Base-by-base conservation (phyloP, 92 coral and sea anemone genomes). In the Epizoanthus fatuus region DNA sequence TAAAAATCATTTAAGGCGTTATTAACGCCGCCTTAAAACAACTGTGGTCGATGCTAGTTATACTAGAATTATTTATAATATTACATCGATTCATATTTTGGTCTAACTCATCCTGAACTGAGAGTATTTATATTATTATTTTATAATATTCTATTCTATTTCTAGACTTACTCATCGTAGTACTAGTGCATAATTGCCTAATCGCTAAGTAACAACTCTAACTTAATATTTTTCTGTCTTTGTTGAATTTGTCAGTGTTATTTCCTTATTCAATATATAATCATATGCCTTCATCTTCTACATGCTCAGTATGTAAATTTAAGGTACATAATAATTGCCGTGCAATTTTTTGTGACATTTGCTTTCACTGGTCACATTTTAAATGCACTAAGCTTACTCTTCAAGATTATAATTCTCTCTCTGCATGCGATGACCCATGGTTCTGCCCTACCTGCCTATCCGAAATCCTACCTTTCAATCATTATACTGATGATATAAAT, bases 321-420 rank as follows among this genome's bases (percentile, higher is more conserved):
- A 66, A 54, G 78, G 88, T 84, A 72, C 88, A 73, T 73, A 84
- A 63, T 74, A 73, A 84, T 81, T 78, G 69, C 88, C 67, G 58
- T 58, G 88, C 82, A 72, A 84, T 84, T 74, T 84, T 84, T 63
- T 84, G 88, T 74, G 77, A 84, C 77, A 60, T 72, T 57, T 84
- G 88, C 80, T 80, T 32, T 76, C 80, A 74, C 69, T 85, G 84
- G 89, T 74, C 89, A 85, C 89, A 85, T 85, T 84, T 85, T 67
- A 75, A 85, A 76, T 75, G 89, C 71, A 63, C 89, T n/a, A 80
- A 80, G 72, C 76, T 85, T 45, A 74, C 76, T 64, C 84, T 74
- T 85, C 72, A 54, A 74, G 78, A 85, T 74, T 85, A 85, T 76
- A 75, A 63, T 84, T 77, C 75, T 52, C 67, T 84, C 51, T 69